phyloP scores from a whole-genome alignment of 1,140 invertebrate species.

The Drosophila fuyamai region DNA sequence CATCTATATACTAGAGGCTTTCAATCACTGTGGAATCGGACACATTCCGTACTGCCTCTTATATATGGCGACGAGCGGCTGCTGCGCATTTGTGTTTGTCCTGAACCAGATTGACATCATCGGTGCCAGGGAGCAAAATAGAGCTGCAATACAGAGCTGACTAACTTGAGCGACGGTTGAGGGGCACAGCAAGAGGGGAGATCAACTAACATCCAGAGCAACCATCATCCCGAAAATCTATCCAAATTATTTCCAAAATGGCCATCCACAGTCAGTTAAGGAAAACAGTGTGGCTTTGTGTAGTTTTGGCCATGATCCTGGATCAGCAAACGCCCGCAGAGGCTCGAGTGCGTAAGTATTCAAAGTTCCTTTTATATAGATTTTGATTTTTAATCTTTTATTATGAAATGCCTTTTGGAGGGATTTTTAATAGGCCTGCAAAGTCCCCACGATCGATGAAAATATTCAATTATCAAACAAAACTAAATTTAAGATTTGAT shows the following conservation, averaged over 20 bases:
- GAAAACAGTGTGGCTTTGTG: slow-evolving; percentile 25
- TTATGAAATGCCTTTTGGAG: neutral
- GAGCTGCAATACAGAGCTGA: slow-evolving; percentile 64
- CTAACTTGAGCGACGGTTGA: slow-evolving; percentile 1
- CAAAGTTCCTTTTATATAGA: neutral
- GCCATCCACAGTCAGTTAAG: slow-evolving; percentile 10
- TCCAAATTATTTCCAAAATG: slow-evolving; percentile 47
- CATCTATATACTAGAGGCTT: slow-evolving; percentile 54
- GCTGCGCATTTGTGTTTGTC: slow-evolving; percentile 70
- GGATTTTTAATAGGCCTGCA: too few species aligned
- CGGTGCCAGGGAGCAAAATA: slow-evolving; percentile 34
- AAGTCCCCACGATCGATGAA: too few species aligned
- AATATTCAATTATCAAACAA: too few species aligned
- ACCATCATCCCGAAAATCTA: neutral
- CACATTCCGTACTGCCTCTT: slow-evolving; percentile 26
- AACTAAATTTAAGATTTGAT: too few species aligned
- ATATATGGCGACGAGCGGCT: slow-evolving; percentile 61
- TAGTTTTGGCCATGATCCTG: slow-evolving; percentile 43
- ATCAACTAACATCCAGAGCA: neutral
- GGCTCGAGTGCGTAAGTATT: slow-evolving; percentile 55
- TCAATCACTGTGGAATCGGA: slow-evolving; percentile 30
- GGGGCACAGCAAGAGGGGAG: neutral
- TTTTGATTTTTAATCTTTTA: neutral
- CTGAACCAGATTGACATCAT: slow-evolving; percentile 51
- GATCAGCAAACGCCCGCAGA: slow-evolving; percentile 24